These are phyloP conservation scores for Crenichthys baileyi DNA, from an alignment of 2,797 vertebrate genomes.

Conservation along the genomic window DNA sequence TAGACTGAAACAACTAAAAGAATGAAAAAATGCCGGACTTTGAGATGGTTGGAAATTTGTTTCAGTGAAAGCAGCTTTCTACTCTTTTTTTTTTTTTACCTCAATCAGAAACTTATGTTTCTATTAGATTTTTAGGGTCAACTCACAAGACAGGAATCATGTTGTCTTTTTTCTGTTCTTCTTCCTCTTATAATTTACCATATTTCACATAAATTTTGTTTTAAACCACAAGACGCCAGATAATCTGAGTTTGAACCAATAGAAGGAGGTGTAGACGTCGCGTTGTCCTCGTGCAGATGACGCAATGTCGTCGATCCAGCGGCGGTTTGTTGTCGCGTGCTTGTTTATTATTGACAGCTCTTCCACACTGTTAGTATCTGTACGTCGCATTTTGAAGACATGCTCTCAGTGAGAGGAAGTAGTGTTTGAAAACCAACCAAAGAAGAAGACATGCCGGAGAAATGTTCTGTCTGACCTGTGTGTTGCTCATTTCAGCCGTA, in stretches of 20 bases:
- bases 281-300: slow-evolving; percentile 18
- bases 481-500: slow-evolving; percentile 3
- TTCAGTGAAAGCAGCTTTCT: background rate
- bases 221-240: background rate
- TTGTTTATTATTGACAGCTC: background rate
- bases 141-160: background rate
- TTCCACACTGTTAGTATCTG: slow-evolving; percentile 18
- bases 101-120: background rate
- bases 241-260: too few species aligned
- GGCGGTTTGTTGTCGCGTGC: slow-evolving; percentile 5
- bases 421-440: background rate
- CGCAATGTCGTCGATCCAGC: slow-evolving; percentile 1
- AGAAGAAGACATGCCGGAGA: too few species aligned
- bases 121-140: background rate
- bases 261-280: background rate
- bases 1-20: background rate
- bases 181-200: background rate
- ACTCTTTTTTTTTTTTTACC: background rate
- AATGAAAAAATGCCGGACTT: background rate
- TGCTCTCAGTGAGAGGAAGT: background rate
- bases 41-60: background rate
- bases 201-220: background rate
- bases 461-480: slow-evolving; percentile 48
- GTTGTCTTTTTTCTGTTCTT: background rate
- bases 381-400: background rate